Conservation (phyloP, 2,113 vertebrate genomes). For the Bos indicus region DNA sequence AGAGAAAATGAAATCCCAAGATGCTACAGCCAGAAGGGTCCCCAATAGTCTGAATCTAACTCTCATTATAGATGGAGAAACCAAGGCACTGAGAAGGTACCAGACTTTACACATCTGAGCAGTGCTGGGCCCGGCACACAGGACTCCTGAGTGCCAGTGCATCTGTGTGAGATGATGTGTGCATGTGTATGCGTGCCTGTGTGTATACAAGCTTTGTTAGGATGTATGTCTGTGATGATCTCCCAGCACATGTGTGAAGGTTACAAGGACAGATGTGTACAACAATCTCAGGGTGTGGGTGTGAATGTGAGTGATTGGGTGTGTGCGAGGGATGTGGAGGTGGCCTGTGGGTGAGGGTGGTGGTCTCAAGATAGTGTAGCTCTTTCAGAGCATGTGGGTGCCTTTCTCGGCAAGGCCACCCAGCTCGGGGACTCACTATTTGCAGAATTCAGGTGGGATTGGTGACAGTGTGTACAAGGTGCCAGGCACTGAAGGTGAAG, state of each 20-base stretch:
- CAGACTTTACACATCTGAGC: not conserved
- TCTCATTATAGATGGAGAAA: not conserved
- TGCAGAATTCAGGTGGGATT: not conserved
- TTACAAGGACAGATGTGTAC: not conserved
- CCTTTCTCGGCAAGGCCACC: not conserved
- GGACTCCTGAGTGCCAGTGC: not conserved
- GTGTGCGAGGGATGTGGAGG: not conserved
- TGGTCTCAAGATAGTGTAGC: not conserved
- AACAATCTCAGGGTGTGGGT: not conserved
- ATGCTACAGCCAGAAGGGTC: not conserved
- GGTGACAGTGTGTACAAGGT: not conserved
- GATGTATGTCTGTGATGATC: not conserved
- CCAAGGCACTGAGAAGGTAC: not conserved
- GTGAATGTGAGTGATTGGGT: not conserved
- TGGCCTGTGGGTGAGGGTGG: not conserved
- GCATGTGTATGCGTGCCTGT: not conserved
- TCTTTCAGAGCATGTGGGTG: not conserved
- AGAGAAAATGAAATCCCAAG: not conserved
- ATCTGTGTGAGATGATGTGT: not conserved
- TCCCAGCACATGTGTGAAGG: not conserved
- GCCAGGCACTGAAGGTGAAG: fast-evolving
- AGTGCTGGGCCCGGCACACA: not conserved
- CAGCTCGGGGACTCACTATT: not conserved
- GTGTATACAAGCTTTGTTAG: not conserved
- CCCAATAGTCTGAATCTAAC: not conserved